A percentile compares a stretch with the other conserved stretches of the same genome.
Conservation (phyloP, 2,888 invertebrate species). For the Erynnis tages region DNA sequence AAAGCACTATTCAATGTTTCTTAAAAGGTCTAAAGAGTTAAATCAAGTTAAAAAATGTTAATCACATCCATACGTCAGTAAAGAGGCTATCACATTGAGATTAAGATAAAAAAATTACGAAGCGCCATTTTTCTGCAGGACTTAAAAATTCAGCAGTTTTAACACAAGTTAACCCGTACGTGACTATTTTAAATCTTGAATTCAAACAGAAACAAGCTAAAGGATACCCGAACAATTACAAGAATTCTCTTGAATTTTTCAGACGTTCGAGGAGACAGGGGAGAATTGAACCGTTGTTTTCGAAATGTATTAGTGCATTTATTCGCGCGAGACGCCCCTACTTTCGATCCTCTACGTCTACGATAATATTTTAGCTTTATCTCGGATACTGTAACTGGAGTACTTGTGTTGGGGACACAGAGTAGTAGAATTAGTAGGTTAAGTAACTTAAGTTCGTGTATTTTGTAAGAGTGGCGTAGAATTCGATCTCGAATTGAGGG, state of each 20-base stretch:
- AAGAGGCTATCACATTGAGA: too few species aligned
- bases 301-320: slow-evolving; percentile 74
- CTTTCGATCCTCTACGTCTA: slow-evolving; percentile 62
- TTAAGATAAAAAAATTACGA: too few species aligned
- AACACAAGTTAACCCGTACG: background rate
- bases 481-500: too few species aligned
- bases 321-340: slow-evolving; percentile 60
- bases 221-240: slow-evolving; percentile 20
- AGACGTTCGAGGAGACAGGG: slow-evolving; percentile 30
- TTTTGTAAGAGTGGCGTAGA: too few species aligned
- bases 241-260: slow-evolving; percentile 23
- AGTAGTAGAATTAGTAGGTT: slow-evolving; percentile 5
- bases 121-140: too few species aligned
- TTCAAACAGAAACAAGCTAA: background rate
- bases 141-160: too few species aligned
- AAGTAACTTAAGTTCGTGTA: background rate
- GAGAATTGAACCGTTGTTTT: slow-evolving; percentile 73
- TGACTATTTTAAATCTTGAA: slow-evolving; percentile 1
- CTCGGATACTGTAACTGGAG: slow-evolving; percentile 66
- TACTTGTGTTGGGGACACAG: slow-evolving; percentile 9
- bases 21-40: too few species aligned
- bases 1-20: too few species aligned
- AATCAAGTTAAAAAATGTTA: too few species aligned
- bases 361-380: slow-evolving; percentile 79
- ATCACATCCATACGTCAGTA: too few species aligned